Evolutionary conservation across 2,797 vertebrate species (phyloP), one percentile per base, ranked within the genome.

Genomic region (Cuniculus paca): DNA sequence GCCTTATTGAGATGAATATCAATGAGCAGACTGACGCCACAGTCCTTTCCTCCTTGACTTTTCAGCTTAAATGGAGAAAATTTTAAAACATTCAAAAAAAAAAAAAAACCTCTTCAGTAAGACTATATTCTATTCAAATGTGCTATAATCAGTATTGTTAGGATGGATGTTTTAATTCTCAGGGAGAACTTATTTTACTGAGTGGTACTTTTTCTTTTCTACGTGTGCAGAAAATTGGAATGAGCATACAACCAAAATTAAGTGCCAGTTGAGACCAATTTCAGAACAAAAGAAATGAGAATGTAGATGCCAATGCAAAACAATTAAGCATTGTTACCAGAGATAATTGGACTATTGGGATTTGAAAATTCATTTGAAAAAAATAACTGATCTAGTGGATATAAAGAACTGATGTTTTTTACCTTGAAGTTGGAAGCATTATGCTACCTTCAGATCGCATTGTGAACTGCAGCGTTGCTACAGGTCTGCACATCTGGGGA

Each of bases 281-380:
- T 93, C 52, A 90, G 80, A 83, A 52, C 48, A 93, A 93, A 75
- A 85, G 50, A 77, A 88, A 58, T 68, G 79, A 63, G 22, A n/a
- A 88, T 75, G 1, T 48, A 26, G 4, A 65, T 63, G 56, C 16
- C 54, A 65, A 82, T 39, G 7, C 54, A 77, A 93, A 93, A 31
- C 58, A 75, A 61, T 74, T 84, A 91, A 78, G 12, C 42, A 42
- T 94, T 50, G 93, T 89, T 26, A 50, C 22, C n/a, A 90, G 42
- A 92, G 61, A 84, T 95, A 93, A 92, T 75, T 92, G 20, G 52
- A 50, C 58, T 89, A 7, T 26, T 85, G 80, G 20, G n/a, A 95
- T 93, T 95, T 91, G 16, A 96, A 96, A 90, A 80, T 81, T 50
- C 8, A 84, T 31, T 58, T 72, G 60, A 89, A 83, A 68, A 68